Conservation (phyloP, 2,113 vertebrate species). For the Phycodurus eques region DNA sequence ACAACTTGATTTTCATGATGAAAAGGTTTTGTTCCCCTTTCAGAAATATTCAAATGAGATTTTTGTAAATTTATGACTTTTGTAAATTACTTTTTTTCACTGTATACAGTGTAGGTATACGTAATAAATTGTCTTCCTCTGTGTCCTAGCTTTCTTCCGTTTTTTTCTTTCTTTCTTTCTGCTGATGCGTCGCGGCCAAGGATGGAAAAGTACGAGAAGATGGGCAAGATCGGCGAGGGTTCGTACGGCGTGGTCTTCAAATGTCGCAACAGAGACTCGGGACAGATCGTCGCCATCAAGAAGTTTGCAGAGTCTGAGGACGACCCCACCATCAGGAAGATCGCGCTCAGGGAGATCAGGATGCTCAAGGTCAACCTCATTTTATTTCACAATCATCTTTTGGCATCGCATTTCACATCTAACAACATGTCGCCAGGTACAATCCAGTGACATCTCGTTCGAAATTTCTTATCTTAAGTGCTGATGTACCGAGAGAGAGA, state of each 20-base stretch:
- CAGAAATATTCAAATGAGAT: no score
- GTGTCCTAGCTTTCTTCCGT: not conserved
- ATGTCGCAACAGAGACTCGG: slow-evolving; percentile 87
- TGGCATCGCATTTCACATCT: not conserved
- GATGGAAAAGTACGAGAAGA: slow-evolving; percentile 96
- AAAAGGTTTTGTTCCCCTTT: no score
- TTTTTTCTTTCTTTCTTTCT: no score
- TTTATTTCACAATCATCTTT: not conserved
- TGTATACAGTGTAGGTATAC: no score
- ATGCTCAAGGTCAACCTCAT: slow-evolving; percentile 85
- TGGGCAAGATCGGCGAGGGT: slow-evolving; percentile 90
- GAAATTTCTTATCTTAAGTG: not conserved
- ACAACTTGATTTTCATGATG: no score
- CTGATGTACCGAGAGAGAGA: not conserved
- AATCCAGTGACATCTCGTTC: not conserved
- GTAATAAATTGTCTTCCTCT: not conserved
- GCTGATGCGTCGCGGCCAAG: slow-evolving; percentile 2
- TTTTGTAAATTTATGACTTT: no score
- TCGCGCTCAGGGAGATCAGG: slow-evolving; percentile 89
- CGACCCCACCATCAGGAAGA: slow-evolving; percentile 90
- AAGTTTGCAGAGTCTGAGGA: slow-evolving; percentile 95
- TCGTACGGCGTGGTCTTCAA: slow-evolving; percentile 96
- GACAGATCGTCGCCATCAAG: slow-evolving; percentile 92
- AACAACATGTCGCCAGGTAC: not conserved
- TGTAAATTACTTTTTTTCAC: no score